phyloP scores from a whole-genome alignment of 2,113 vertebrate genomes.

The Scopus umbretta region DNA sequence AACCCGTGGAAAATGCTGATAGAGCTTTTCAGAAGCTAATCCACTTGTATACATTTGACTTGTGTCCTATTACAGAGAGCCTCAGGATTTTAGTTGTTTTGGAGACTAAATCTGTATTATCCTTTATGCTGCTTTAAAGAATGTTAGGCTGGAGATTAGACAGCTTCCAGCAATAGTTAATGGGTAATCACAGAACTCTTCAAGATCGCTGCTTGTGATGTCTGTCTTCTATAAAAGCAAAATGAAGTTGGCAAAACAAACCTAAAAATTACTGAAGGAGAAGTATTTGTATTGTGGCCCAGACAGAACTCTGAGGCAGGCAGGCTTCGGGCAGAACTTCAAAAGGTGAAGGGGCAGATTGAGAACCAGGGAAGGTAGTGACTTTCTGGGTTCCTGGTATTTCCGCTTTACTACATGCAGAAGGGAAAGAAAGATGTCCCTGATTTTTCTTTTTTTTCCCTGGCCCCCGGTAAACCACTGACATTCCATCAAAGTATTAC shows the following conservation, averaged over 20 bases:
- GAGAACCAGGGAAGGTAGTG: neutral
- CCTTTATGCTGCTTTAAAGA: neutral
- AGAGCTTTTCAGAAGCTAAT: neutral
- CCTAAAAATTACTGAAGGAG: neutral
- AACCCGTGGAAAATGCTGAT: neutral
- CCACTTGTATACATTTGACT: neutral
- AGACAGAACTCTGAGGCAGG: neutral
- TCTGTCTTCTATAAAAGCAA: neutral
- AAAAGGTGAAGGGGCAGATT: neutral
- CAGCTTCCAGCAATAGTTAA: neutral
- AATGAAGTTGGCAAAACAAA: neutral
- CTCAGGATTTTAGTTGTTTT: neutral
- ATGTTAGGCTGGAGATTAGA: neutral
- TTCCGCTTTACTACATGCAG: neutral
- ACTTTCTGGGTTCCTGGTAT: neutral
- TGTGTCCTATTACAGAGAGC: neutral
- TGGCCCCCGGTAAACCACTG: neutral
- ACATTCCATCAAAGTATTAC: neutral
- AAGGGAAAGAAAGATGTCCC: neutral
- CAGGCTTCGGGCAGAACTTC: neutral
- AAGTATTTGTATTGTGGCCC: neutral
- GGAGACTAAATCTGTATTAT: neutral
- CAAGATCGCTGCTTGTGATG: neutral
- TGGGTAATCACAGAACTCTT: neutral
- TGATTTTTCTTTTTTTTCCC: neutral